Percentiles rank a stretch among this genome's conserved stretches.
phyloP scores from a whole-genome alignment of 2,113 vertebrate genomes.

The Alouatta palliata region DNA sequence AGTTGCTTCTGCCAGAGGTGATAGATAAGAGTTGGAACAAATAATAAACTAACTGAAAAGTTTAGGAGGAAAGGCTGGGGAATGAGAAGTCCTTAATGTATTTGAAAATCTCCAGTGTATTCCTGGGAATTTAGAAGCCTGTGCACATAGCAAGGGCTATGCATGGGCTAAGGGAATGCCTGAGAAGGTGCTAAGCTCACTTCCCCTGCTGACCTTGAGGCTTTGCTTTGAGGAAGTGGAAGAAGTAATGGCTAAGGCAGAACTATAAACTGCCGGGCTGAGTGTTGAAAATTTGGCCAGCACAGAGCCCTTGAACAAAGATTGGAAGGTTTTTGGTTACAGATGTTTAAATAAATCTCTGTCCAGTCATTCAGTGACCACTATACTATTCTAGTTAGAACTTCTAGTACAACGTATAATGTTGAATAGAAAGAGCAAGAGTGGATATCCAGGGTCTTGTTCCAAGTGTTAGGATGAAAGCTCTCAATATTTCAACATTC shows the following conservation, averaged over 20 bases:
- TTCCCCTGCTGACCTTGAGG: background rate
- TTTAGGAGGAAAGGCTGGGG: background rate
- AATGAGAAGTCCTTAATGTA: background rate
- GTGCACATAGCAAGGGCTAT: background rate
- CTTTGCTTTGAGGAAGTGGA: background rate
- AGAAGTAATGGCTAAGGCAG: background rate
- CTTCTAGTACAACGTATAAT: background rate
- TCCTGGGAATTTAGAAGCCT: background rate
- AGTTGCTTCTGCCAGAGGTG: background rate
- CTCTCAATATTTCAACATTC: background rate
- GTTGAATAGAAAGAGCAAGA: background rate
- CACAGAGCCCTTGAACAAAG: background rate
- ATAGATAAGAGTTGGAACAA: background rate
- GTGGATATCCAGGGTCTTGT: background rate
- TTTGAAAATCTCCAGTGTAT: background rate
- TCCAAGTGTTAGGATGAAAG: background rate
- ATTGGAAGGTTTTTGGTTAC: background rate
- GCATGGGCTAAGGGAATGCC: background rate
- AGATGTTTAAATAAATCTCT: background rate
- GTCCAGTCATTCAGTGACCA: background rate
- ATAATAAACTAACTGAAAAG: background rate
- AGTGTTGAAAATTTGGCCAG: background rate
- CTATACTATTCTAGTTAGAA: background rate
- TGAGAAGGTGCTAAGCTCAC: background rate
- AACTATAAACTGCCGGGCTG: background rate